These are phyloP conservation scores for Chondrilla cf. caribensis DNA, from an alignment of 37 sponge, comb jelly and placozoan genomes.

Conservation along the genomic window DNA sequence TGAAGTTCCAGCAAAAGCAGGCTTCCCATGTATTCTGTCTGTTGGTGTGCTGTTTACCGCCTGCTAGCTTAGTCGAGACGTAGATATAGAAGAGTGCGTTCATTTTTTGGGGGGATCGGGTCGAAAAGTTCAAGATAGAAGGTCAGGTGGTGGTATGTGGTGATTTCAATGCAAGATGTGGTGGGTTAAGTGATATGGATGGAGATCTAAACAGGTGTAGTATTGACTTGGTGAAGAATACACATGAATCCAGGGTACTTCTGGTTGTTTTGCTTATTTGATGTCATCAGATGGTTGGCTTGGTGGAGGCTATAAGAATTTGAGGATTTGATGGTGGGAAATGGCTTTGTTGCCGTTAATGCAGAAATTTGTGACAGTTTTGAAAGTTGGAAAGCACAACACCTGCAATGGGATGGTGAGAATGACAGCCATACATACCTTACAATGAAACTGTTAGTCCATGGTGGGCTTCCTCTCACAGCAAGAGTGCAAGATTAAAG, in stretches of 20 bases:
- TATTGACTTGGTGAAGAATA: too few species aligned
- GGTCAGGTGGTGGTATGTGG: too few species aligned
- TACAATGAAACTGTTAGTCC: neutral
- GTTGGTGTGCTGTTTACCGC: too few species aligned
- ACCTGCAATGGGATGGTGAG: neutral
- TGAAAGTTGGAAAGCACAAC: neutral
- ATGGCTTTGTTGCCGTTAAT: constrained; percentile 1
- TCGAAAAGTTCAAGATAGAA: too few species aligned
- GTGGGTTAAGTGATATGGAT: too few species aligned
- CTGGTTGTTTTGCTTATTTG: neutral
- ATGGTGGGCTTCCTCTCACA: neutral
- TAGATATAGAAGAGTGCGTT: too few species aligned
- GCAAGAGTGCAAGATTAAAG: neutral
- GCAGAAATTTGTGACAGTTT: neutral
- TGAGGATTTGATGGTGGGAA: neutral
- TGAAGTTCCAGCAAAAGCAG: too few species aligned
- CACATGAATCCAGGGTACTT: constrained; percentile 12
- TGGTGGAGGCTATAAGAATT: neutral
- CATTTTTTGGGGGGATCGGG: too few species aligned
- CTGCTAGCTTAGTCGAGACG: too few species aligned
- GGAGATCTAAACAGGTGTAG: too few species aligned
- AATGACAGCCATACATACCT: neutral
- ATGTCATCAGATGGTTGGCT: constrained; percentile 8
- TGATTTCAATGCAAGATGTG: too few species aligned
- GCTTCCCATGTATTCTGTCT: too few species aligned